Evolutionary conservation across 35 echinoderm and acorn worm genomes (phyloP).

Genomic region (Ptychodera flava): DNA sequence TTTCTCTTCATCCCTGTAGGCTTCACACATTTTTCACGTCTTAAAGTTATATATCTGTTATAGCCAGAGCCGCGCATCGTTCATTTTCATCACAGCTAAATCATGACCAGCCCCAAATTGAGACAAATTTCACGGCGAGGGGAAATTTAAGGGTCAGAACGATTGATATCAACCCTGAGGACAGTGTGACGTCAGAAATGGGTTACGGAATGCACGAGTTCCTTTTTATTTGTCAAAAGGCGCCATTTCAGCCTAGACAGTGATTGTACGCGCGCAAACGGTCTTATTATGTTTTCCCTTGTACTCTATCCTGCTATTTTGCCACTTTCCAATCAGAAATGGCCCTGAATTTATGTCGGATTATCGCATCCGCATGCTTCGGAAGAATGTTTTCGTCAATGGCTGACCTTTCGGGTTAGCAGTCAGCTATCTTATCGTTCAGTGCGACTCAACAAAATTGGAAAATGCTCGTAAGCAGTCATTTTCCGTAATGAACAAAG

Average conservation of each 20-base stretch:
- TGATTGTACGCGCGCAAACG: not conserved
- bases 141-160: not conserved
- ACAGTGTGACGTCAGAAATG: not conserved
- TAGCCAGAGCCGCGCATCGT: not conserved
- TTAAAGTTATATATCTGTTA: not conserved
- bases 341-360: not conserved
- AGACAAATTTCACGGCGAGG: not conserved
- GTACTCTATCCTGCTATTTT: not conserved
- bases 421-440: not conserved
- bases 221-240: not conserved
- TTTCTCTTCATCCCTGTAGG: not conserved
- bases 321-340: not conserved
- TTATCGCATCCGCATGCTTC: not conserved
- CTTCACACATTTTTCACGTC: not conserved
- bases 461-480: not conserved
- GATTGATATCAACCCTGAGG: not conserved
- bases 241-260: not conserved
- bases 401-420: not conserved
- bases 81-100: not conserved
- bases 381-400: not conserved
- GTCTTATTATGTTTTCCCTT: not conserved
- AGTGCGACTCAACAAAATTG: not conserved
- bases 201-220: not conserved
- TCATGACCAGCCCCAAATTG: not conserved
- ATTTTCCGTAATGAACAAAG: not conserved